phyloP scores from a whole-genome alignment of 30 jellyfish, hydroid and myxozoan genomes.

The Aurelia coerulea region DNA sequence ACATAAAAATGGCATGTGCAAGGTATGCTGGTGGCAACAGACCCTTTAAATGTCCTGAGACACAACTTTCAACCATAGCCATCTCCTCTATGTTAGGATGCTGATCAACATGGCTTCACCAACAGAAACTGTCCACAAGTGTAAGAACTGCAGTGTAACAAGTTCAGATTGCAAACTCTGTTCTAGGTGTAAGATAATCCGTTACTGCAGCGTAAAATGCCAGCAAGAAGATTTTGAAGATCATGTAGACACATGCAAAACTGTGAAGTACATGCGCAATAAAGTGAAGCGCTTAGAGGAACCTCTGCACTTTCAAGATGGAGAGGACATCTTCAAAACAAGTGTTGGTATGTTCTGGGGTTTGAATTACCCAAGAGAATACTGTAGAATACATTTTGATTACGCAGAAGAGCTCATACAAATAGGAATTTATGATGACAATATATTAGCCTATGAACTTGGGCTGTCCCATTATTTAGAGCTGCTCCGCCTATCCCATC shows the following conservation, averaged over 20 bases:
- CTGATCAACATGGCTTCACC: no score
- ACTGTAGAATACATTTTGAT: constrained; percentile 1
- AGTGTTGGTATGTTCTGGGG: constrained; percentile 34
- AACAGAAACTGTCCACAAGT: background rate
- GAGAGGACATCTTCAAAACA: background rate
- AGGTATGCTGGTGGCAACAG: no score
- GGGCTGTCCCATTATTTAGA: constrained; percentile 22
- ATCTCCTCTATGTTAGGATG: no score
- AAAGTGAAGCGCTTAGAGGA: background rate
- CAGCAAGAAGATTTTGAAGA: background rate
- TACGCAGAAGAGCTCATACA: background rate
- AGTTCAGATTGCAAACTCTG: constrained; percentile 5
- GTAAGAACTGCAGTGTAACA: background rate
- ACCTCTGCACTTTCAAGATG: background rate
- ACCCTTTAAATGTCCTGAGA: no score
- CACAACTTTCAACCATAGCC: no score
- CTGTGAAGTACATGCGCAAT: background rate
- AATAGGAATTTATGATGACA: constrained; percentile 4
- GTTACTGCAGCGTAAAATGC: constrained; percentile 36
- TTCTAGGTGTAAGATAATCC: background rate
- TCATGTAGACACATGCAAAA: background rate
- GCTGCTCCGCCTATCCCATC: constrained; percentile 4
- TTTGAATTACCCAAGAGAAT: constrained; percentile 23
- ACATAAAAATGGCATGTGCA: no score
- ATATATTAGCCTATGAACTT: background rate